Evolutionary conservation across 2,888 invertebrate species (phyloP).

Genomic region (Epistrophella euchroma): DNA sequence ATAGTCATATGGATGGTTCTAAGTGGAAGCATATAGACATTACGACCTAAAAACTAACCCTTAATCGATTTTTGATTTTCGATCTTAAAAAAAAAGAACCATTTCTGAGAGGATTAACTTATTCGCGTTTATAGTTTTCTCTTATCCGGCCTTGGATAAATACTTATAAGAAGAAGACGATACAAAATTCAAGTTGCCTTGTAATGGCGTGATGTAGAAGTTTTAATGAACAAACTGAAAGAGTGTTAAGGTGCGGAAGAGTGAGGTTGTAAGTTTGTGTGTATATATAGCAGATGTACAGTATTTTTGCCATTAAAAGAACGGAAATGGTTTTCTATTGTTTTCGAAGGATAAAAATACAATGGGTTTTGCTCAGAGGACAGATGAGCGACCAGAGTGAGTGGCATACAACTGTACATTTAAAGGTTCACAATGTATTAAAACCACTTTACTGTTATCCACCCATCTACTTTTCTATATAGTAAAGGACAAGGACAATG

Average conservation of each 20-base stretch:
- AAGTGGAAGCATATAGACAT: not conserved
- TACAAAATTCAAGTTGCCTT: conserved; percentile 46
- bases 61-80: conserved; percentile 60
- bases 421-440: conserved; percentile 56
- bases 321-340: conserved; percentile 73
- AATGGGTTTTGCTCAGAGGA: conserved; percentile 48
- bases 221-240: conserved; percentile 67
- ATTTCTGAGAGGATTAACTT: conserved; percentile 48
- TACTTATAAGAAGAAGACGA: conserved; percentile 22
- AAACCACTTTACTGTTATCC: conserved; percentile 58
- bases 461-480: conserved; percentile 9
- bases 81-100: conserved; percentile 53
- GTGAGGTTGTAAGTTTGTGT: not conserved
- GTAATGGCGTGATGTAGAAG: conserved; percentile 68
- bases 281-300: not conserved
- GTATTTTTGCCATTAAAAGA: conserved; percentile 60
- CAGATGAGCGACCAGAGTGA: conserved; percentile 43
- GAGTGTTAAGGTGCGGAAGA: conserved; percentile 20
- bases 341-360: conserved; percentile 70
- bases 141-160: conserved; percentile 15
- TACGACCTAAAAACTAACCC: not conserved
- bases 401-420: conserved; percentile 27
- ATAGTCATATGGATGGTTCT: not conserved
- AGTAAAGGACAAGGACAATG: conserved; percentile 28
- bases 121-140: not conserved